phyloP scores from a whole-genome alignment of 1,140 invertebrate genomes.

The Dermatophagoides farinae region DNA sequence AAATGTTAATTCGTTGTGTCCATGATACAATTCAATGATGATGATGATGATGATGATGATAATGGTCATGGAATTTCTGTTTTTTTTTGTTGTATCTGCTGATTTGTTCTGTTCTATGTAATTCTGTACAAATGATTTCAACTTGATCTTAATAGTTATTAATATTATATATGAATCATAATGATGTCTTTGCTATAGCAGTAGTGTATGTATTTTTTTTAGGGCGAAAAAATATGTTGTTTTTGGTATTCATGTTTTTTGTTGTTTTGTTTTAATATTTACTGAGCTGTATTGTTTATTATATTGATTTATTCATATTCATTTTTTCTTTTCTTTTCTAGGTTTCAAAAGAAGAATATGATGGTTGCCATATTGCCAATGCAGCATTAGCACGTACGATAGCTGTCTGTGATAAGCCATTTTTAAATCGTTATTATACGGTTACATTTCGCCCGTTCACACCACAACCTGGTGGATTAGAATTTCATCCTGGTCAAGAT shows the following conservation, averaged over 20 bases:
- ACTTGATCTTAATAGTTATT: too few relatives aligned
- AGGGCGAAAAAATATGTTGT: too few relatives aligned
- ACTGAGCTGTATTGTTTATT: background rate
- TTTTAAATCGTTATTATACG: conserved; percentile 82
- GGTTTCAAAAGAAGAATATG: conserved; percentile 81
- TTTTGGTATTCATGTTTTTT: too few relatives aligned
- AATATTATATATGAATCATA: too few relatives aligned
- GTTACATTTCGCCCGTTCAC: conserved; percentile 89
- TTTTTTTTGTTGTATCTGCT: too few relatives aligned
- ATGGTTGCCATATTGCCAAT: conserved; percentile 83
- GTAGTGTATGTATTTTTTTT: too few relatives aligned
- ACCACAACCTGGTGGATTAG: conserved; percentile 75
- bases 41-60: too few relatives aligned
- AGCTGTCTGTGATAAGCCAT: conserved; percentile 82
- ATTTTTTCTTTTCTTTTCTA: conserved; percentile 24
- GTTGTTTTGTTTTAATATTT: too few relatives aligned
- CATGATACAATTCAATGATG: too few relatives aligned
- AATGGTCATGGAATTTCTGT: too few relatives aligned
- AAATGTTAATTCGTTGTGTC: background rate
- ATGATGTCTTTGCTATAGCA: too few relatives aligned
- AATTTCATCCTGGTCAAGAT: conserved; percentile 79
- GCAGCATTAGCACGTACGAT: conserved; percentile 63
- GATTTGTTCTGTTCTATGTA: background rate
- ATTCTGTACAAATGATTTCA: too few relatives aligned
- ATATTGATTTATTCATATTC: background rate